phyloP scores from a whole-genome alignment of 2,797 vertebrate species.

The Dromococcyx pavoninus region DNA sequence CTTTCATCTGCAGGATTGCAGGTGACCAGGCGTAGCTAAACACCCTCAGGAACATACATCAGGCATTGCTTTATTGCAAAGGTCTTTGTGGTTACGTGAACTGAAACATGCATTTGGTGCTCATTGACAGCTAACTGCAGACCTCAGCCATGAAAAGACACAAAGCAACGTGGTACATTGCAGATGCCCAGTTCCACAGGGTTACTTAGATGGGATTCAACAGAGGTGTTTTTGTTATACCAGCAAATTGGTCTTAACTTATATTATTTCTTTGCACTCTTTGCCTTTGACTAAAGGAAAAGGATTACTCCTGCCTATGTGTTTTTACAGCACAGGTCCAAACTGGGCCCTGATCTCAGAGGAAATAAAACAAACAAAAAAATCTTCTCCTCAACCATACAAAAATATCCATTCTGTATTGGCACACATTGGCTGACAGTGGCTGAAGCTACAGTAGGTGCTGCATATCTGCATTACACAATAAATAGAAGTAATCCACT shows the following conservation, averaged over 20 bases:
- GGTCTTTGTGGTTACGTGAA: not conserved
- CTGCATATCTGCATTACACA: not conserved
- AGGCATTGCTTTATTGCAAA: not conserved
- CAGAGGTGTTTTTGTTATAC: not conserved
- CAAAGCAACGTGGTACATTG: not conserved
- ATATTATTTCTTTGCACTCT: not conserved
- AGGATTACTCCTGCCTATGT: not conserved
- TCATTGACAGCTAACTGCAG: not conserved
- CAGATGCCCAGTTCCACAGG: not conserved
- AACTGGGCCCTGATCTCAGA: not conserved
- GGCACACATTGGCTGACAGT: not conserved
- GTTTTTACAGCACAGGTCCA: not conserved
- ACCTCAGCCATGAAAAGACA: not conserved
- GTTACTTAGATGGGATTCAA: not conserved
- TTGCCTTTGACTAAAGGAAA: not conserved
- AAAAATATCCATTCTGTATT: not conserved
- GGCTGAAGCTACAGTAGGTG: not conserved
- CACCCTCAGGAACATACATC: not conserved
- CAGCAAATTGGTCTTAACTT: not conserved
- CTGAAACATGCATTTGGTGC: constrained; percentile 3
- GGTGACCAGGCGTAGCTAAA: not conserved
- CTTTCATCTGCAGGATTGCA: not conserved
- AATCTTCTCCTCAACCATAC: not conserved
- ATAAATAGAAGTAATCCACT: not conserved
- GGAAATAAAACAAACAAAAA: not conserved